A percentile compares a stretch with the other conserved stretches of the same genome.
phyloP scores from a whole-genome alignment of 2,888 invertebrate genomes.

The Eulithis testata region DNA sequence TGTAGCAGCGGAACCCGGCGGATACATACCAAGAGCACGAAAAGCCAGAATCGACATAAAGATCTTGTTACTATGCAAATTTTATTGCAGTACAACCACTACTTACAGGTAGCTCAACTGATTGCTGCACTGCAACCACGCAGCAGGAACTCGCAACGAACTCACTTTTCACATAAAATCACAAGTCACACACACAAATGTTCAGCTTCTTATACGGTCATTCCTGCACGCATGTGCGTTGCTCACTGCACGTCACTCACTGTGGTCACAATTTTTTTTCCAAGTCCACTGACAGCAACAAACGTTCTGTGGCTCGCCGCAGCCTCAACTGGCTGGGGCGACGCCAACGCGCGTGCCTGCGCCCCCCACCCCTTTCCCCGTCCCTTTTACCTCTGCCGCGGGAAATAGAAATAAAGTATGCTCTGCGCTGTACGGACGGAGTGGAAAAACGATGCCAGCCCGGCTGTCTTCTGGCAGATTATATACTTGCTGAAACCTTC shows the following conservation, averaged over 20 bases:
- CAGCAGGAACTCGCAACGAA: conserved; percentile 56
- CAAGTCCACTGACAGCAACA: conserved; percentile 50
- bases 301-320: conserved; percentile 63
- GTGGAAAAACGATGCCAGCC: conserved; percentile 71
- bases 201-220: conserved; percentile 52
- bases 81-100: conserved; percentile 56
- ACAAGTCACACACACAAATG: conserved; percentile 70
- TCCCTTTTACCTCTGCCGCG: conserved; percentile 75
- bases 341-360: conserved; percentile 79
- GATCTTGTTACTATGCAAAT: conserved; percentile 58
- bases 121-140: conserved; percentile 56
- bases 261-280: conserved; percentile 63
- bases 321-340: conserved; percentile 82
- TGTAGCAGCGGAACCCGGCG: conserved; percentile 25
- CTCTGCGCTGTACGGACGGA: conserved; percentile 74
- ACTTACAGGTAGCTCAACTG: conserved; percentile 66
- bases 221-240: conserved; percentile 67
- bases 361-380: conserved; percentile 60
- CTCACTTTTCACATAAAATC: conserved; percentile 66
- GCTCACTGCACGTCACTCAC: conserved; percentile 76
- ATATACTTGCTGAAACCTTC: conserved; percentile 36
- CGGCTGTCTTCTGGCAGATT: conserved; percentile 60
- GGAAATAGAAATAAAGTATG: conserved; percentile 82
- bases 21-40: conserved; percentile 7
- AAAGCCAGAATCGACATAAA: conserved; percentile 17